These are phyloP conservation scores for Notocelia uddmanniana DNA, from an alignment of 2,888 invertebrate species.

Conservation along the genomic window DNA sequence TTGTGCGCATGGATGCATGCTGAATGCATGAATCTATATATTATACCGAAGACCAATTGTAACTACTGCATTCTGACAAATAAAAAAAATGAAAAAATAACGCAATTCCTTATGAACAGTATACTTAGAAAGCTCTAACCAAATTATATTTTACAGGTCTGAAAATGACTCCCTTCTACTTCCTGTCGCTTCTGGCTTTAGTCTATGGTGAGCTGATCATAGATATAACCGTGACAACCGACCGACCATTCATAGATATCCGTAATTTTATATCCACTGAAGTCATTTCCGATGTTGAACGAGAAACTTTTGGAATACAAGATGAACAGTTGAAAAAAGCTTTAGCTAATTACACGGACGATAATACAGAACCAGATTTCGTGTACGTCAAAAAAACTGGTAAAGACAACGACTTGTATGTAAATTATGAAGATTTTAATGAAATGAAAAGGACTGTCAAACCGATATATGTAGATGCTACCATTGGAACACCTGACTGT, in stretches of 20 bases:
- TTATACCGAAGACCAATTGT: too few species aligned
- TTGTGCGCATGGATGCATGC: too few species aligned
- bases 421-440: not conserved
- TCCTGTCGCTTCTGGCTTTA: not conserved
- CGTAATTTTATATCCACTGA: not conserved
- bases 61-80: too few species aligned
- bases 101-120: too few species aligned
- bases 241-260: not conserved
- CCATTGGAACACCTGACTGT: not conserved
- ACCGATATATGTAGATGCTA: not conserved
- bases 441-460: not conserved
- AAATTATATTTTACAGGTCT: not conserved
- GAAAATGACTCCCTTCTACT: slow-evolving; percentile 1
- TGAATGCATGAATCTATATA: too few species aligned
- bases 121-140: too few species aligned
- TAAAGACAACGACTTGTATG: not conserved
- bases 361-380: not conserved
- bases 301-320: slow-evolving; percentile 7
- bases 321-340: slow-evolving; percentile 9
- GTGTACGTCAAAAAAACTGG: slow-evolving; percentile 6
- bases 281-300: not conserved
- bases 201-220: slow-evolving; percentile 3
- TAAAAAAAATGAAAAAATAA: too few species aligned
- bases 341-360: not conserved
- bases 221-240: not conserved